Conservation (phyloP, 2,797 vertebrate species). For the Pseudochromis fuscus region DNA sequence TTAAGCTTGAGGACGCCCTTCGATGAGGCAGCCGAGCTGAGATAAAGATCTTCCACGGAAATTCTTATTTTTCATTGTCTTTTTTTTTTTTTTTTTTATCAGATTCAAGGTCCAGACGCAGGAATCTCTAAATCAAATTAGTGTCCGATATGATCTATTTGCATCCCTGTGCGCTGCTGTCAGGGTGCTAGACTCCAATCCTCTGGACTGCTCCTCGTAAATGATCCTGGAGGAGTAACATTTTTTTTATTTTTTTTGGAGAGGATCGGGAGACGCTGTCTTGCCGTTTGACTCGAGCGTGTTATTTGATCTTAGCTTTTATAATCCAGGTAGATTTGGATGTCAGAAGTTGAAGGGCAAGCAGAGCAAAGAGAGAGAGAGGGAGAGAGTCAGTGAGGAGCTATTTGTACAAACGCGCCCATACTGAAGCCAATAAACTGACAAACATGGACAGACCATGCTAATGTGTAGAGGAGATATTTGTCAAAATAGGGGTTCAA, state of each 20-base stretch:
- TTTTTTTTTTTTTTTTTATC: constrained; percentile 54
- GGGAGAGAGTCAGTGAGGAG: constrained; percentile 21
- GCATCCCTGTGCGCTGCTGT: constrained; percentile 25
- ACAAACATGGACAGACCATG: constrained; percentile 8
- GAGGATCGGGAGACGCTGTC: constrained; percentile 1
- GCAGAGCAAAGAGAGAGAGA: constrained; percentile 3
- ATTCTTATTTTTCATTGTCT: constrained; percentile 4
- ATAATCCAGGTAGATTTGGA: constrained; percentile 56
- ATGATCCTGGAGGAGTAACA: constrained; percentile 25
- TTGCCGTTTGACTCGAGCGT: constrained; percentile 17
- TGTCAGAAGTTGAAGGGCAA: constrained; percentile 83
- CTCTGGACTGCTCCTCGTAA: constrained; percentile 20
- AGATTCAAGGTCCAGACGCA: constrained; percentile 51
- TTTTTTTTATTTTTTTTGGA: too few relatives aligned
- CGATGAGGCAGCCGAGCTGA: constrained; percentile 5
- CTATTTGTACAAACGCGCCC: constrained; percentile 6
- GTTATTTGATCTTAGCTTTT: constrained; percentile 24
- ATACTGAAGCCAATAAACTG: constrained; percentile 17
- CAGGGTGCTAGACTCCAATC: constrained; percentile 5
- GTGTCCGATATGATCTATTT: constrained; percentile 63
- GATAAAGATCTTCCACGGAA: constrained; percentile 30
- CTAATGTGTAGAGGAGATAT: constrained; percentile 4
- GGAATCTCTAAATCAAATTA: constrained; percentile 70
- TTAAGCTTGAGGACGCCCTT: constrained; percentile 60
- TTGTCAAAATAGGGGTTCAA: background rate